These are phyloP conservation scores for Drosophila demipolita DNA, from an alignment of 2,888 invertebrate genomes.

Conservation along the genomic window DNA sequence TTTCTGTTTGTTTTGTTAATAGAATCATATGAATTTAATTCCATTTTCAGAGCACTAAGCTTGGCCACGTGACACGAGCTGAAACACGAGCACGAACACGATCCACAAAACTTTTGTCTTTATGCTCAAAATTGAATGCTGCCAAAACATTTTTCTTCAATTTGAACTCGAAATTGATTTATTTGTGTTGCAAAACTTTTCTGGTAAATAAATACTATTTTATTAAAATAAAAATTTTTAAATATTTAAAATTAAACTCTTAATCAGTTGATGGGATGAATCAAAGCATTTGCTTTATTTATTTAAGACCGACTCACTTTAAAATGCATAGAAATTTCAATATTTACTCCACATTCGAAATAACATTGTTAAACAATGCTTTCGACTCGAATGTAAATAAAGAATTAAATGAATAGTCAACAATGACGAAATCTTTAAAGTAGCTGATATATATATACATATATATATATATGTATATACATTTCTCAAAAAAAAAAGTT, in stretches of 20 bases:
- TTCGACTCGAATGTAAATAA: neutral
- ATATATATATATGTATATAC: neutral
- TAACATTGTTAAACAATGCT: neutral
- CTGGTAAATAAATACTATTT: neutral
- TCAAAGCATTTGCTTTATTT: neutral
- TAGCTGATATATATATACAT: neutral
- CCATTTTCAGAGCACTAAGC: constrained; percentile 41
- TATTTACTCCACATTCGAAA: neutral
- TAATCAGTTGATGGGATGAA: neutral
- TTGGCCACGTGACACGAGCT: constrained; percentile 34
- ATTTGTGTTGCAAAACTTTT: neutral
- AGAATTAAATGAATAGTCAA: neutral
- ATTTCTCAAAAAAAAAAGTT: neutral
- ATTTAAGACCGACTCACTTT: neutral
- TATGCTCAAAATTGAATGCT: neutral
- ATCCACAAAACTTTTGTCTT: neutral
- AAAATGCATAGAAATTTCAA: neutral
- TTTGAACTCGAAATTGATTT: neutral
- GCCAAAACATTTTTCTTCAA: neutral
- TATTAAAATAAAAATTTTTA: neutral
- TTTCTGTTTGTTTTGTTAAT: constrained; percentile 71
- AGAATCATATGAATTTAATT: constrained; percentile 75
- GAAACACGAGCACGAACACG: neutral
- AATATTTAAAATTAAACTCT: neutral
- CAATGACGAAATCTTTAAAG: neutral